These are phyloP conservation scores for Bovichtus diacanthus DNA, from an alignment of 2,797 vertebrate species.

Conservation along the genomic window DNA sequence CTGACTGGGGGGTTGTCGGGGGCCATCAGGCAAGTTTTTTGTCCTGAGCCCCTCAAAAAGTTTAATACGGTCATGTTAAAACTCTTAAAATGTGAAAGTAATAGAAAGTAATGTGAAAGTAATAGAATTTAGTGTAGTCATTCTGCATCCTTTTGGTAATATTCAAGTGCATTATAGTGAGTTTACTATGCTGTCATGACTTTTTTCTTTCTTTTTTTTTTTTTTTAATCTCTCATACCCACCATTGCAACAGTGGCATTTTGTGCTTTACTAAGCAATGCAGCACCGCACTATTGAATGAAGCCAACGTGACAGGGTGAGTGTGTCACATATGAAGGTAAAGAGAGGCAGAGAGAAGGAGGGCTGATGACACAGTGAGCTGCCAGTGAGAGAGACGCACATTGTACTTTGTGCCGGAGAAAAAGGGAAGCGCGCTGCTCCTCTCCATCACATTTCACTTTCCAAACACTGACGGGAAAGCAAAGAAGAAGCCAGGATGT, in stretches of 20 bases:
- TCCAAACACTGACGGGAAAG: conserved; percentile 46
- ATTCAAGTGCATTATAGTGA: neutral
- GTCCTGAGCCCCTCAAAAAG: neutral
- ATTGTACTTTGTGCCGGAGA: conserved; percentile 52
- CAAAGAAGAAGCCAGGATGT: conserved; percentile 66
- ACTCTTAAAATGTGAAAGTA: too few relatives aligned
- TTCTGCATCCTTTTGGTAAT: neutral
- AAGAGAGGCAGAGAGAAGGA: conserved; percentile 54
- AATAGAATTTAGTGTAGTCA: too few relatives aligned
- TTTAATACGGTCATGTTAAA: neutral
- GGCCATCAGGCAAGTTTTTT: neutral
- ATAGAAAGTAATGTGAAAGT: too few relatives aligned
- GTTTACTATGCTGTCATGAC: neutral
- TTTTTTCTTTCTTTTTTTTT: neutral
- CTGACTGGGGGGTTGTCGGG: neutral
- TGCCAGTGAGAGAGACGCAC: conserved; percentile 56
- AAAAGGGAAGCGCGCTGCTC: conserved; percentile 45
- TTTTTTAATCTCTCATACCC: too few relatives aligned
- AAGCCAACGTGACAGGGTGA: conserved; percentile 28
- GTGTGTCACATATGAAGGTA: conserved; percentile 35
- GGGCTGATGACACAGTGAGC: conserved; percentile 60
- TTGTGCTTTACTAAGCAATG: neutral
- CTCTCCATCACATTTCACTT: conserved; percentile 62
- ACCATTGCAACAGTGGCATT: neutral
- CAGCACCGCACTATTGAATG: neutral